These are phyloP conservation scores for Calameuta filiformis DNA, from an alignment of 2,888 invertebrate genomes.

Conservation along the genomic window DNA sequence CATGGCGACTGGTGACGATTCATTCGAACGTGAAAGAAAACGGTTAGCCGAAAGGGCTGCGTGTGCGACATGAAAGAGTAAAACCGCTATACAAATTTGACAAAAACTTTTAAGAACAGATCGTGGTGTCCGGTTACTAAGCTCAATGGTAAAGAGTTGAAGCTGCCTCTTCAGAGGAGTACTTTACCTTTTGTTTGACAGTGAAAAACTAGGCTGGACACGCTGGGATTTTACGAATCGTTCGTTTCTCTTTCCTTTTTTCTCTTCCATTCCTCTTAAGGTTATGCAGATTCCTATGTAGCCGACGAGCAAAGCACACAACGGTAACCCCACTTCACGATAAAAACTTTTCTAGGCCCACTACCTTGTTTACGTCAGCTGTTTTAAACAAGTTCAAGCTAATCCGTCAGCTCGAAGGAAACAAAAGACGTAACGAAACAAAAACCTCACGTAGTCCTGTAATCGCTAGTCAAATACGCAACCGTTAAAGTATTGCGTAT, in stretches of 20 bases:
- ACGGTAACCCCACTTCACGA: not conserved
- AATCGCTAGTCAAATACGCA: too few species aligned
- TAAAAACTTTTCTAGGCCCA: not conserved
- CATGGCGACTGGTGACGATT: not conserved
- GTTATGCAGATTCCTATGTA: not conserved
- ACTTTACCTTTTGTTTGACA: constrained; percentile 6
- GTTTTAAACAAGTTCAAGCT: not conserved
- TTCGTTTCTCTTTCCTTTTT: not conserved
- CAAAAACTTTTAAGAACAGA: constrained; percentile 37
- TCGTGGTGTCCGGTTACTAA: constrained; percentile 58
- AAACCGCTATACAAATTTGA: constrained; percentile 37
- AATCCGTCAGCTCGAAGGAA: not conserved
- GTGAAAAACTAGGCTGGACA: not conserved
- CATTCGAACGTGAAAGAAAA: not conserved
- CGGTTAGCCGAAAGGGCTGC: constrained; percentile 8
- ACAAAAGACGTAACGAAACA: not conserved
- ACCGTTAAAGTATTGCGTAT: not conserved
- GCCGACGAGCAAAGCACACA: not conserved
- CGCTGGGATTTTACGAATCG: not conserved
- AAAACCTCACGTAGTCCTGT: not conserved
- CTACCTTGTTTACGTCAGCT: not conserved
- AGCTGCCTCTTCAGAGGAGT: constrained; percentile 8
- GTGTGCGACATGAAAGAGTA: constrained; percentile 28
- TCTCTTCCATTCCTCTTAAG: not conserved
- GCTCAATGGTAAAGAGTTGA: constrained; percentile 59